Evolutionary conservation across 1,140 invertebrate species (phyloP).

Genomic region (Drosophila mojavensis): DNA sequence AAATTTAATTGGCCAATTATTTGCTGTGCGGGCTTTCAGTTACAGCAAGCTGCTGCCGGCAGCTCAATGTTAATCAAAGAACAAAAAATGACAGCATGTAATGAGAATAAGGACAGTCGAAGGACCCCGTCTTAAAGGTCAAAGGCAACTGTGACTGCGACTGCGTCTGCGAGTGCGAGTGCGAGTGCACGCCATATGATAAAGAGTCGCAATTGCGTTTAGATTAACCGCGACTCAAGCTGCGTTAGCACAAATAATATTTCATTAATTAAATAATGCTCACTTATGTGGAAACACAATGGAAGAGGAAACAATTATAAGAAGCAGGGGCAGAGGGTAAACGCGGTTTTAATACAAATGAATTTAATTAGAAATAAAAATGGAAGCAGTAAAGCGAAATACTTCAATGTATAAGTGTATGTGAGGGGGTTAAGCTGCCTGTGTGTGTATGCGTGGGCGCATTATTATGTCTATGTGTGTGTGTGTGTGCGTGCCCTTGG

Average conservation of each 20-base stretch:
- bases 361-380: conserved; percentile 53
- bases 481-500: conserved; percentile 60
- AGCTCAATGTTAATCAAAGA: conserved; percentile 54
- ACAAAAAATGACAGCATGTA: conserved; percentile 27
- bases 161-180: no score
- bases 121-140: conserved; percentile 38
- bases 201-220: conserved; percentile 1
- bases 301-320: conserved; percentile 15
- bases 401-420: conserved; percentile 3
- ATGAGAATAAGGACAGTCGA: conserved; percentile 2
- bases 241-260: background rate
- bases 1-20: conserved; percentile 40
- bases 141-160: conserved; percentile 28
- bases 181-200: conserved; percentile 6
- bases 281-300: background rate
- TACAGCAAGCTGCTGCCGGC: no score
- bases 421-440: background rate
- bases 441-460: conserved; percentile 8
- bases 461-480: background rate
- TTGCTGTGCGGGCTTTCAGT: background rate
- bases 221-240: conserved; percentile 27
- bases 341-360: conserved; percentile 43
- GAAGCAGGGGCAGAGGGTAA: conserved; percentile 8
- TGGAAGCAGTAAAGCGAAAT: conserved; percentile 1
- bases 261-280: conserved; percentile 29